Conservation (phyloP, 2,888 invertebrate genomes). For the Cerastis rubricosa region DNA sequence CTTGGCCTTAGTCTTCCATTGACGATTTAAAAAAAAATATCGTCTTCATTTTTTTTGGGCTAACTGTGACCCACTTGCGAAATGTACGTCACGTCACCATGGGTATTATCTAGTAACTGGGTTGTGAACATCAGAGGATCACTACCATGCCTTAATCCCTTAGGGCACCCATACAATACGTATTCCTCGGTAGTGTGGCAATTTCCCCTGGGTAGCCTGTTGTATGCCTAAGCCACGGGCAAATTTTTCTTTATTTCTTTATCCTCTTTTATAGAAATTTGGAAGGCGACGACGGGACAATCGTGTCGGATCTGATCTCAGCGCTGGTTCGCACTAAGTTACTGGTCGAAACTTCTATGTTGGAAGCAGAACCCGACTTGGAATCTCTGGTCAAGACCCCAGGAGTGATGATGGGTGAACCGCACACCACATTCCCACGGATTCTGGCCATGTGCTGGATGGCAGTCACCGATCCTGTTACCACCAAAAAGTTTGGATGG, state of each 20-base stretch:
- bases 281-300: constrained; percentile 82
- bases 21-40: not conserved
- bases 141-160: not conserved
- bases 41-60: not conserved
- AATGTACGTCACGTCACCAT: not conserved
- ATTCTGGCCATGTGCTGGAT: constrained; percentile 83
- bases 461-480: constrained; percentile 78
- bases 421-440: constrained; percentile 83
- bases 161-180: not conserved
- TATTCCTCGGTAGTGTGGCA: not conserved
- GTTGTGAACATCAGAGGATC: not conserved
- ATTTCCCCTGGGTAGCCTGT: not conserved
- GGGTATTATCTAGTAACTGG: not conserved
- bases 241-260: not conserved
- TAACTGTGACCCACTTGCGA: not conserved
- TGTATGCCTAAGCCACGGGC: not conserved
- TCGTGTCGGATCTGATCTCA: constrained; percentile 78
- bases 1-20: not conserved
- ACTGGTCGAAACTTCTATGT: constrained; percentile 79
- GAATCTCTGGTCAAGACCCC: constrained; percentile 83
- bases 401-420: constrained; percentile 82
- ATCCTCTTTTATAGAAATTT: constrained; percentile 74
- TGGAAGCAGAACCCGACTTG: constrained; percentile 83
- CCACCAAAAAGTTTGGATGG: constrained; percentile 80
- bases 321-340: constrained; percentile 77